Evolutionary conservation across 2,797 vertebrate genomes (phyloP).

Genomic region (Sebastiscus tertius): DNA sequence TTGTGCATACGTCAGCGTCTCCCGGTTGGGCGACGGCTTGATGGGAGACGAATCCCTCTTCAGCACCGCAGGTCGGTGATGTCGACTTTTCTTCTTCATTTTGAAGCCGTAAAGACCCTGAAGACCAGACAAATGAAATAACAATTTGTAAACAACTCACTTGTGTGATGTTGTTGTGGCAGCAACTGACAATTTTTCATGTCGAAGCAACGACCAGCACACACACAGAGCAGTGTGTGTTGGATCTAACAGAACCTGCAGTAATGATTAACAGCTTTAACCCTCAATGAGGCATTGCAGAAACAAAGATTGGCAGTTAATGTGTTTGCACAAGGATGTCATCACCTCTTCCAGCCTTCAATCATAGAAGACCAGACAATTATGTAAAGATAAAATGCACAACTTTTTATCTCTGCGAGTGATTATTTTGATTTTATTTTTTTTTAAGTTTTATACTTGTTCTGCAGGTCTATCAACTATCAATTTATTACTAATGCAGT

Average conservation of each 20-base stretch:
- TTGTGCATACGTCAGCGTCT: slow-evolving; percentile 96
- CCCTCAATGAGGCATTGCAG: background rate
- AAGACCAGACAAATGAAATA: background rate
- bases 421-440: background rate
- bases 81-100: slow-evolving; percentile 97
- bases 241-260: background rate
- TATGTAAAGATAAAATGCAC: background rate
- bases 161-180: background rate
- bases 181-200: background rate
- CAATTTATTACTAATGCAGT: no score
- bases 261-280: slow-evolving; percentile 13
- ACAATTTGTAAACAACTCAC: background rate
- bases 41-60: slow-evolving; percentile 92
- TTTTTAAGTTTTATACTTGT: background rate
- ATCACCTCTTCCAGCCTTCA: background rate
- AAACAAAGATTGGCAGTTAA: background rate
- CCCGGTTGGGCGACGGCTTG: slow-evolving; percentile 94
- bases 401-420: background rate
- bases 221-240: background rate
- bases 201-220: background rate
- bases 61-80: slow-evolving; percentile 86
- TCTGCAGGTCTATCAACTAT: no score
- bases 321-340: slow-evolving; percentile 2
- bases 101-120: slow-evolving; percentile 69
- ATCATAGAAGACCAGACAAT: background rate